Conservation (phyloP, 2,797 vertebrate species). For the Lagodon rhomboides region DNA sequence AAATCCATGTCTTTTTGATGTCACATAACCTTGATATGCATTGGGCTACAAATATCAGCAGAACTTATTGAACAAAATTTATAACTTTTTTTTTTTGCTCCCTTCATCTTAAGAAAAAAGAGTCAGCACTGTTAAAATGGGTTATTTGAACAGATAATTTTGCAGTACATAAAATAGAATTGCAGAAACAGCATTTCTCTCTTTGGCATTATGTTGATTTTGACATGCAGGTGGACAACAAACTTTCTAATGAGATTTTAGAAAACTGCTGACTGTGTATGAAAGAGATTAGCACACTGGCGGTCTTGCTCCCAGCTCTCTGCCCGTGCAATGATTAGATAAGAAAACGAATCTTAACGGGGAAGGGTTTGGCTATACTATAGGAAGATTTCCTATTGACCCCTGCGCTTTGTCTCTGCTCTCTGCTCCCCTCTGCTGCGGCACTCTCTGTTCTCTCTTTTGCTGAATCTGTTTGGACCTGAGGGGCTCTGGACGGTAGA, state of each 20-base stretch:
- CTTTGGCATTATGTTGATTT: slow-evolving; percentile 45
- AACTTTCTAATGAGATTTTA: slow-evolving; percentile 75
- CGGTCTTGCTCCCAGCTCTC: slow-evolving; percentile 46
- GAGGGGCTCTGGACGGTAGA: slow-evolving; percentile 59
- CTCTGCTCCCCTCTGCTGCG: slow-evolving; percentile 57
- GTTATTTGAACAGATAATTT: slow-evolving; percentile 5
- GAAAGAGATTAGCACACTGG: slow-evolving; percentile 66
- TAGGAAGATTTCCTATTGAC: slow-evolving; percentile 66
- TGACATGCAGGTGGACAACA: slow-evolving; percentile 47
- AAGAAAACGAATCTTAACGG: slow-evolving; percentile 60
- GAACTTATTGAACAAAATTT: not conserved
- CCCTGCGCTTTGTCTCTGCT: slow-evolving; percentile 53
- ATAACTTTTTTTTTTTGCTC: not conserved
- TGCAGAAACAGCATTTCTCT: slow-evolving; percentile 24
- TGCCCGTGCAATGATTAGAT: slow-evolving; percentile 73
- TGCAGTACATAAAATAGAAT: slow-evolving; percentile 5
- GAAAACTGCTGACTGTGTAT: slow-evolving; percentile 71
- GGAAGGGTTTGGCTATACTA: slow-evolving; percentile 25
- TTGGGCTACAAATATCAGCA: not conserved
- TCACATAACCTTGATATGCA: not conserved
- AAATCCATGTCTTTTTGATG: not conserved
- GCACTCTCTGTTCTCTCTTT: slow-evolving; percentile 51
- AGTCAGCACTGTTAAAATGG: not conserved
- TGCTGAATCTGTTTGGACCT: slow-evolving; percentile 71
- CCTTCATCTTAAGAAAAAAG: no score